Evolutionary conservation across 2,888 invertebrate genomes (phyloP), one percentile per base, ranked within the genome.

Genomic region (Ennomos fuscantarius): DNA sequence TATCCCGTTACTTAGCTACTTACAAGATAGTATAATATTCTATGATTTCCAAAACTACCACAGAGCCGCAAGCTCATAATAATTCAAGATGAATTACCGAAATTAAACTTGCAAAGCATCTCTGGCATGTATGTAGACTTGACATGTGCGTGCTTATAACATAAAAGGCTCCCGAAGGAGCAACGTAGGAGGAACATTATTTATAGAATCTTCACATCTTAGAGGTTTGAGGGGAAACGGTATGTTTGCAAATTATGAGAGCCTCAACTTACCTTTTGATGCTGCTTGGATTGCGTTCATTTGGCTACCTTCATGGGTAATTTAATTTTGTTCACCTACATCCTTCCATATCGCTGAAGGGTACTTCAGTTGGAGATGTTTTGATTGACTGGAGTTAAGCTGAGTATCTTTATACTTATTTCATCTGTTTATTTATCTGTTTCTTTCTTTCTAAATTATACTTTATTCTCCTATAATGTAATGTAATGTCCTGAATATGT

Each of bases 251-350:
- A 51, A 47, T 57, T 57, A 57, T 51, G 56, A 51, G 51, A 39
- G 34, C 46, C 46, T 57, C 33, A 51, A 51, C 42, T 57, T 47
- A 48, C 52, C 57, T 52, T 57, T 57, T 57, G 58, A 58, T 53
- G 53, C 35, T 31, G 39, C 52, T 32, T 36, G 52, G 48, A 40
- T 49, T 49, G 49, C 36, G 45, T 51, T 42, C 42, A 12, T 40
- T 56, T 51, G 56, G 56, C 41, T 55, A 35, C 24, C 24, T 24
- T 24, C 41, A 45, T 12, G 55, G 35, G 45, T 51, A 50, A 56
- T 51, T 56, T 50, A 56, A 56, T 51, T 50, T 46, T 15, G 24
- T 12, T 32, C 49, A 12, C 44, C 15, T 35, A 15, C 41, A 36
- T 33, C 47, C 43, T 48, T 43, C 43, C 15, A 39, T 53, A 13